phyloP scores from a whole-genome alignment of 2,797 vertebrate species.

The Bradypus variegatus region DNA sequence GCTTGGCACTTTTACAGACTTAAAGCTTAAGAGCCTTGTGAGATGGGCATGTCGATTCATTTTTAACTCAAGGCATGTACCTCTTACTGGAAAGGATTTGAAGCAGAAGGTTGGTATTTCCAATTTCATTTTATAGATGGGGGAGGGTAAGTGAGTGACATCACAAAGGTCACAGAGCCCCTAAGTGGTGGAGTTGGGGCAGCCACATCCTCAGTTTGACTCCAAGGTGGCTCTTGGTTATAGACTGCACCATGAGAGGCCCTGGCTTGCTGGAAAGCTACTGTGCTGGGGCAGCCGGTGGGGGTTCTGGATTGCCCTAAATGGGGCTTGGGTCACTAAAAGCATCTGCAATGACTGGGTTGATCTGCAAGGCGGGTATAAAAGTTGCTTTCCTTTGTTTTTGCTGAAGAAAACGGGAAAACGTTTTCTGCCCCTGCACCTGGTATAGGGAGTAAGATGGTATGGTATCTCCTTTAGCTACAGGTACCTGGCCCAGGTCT shows the following conservation, averaged over 20 bases:
- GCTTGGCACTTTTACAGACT: not conserved
- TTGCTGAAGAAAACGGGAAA: not conserved
- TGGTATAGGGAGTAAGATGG: not conserved
- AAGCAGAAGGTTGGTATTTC: not conserved
- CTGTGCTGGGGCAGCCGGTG: not conserved
- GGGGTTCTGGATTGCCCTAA: not conserved
- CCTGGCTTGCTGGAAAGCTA: accelerated
- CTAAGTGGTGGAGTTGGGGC: accelerated
- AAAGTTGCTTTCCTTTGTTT: not conserved
- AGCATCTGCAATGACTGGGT: not conserved
- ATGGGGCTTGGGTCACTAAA: not conserved
- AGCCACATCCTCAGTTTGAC: not conserved
- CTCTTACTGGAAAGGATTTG: not conserved
- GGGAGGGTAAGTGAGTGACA: not conserved
- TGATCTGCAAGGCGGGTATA: not conserved
- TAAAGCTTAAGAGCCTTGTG: not conserved
- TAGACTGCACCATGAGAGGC: accelerated
- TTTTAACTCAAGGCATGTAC: not conserved
- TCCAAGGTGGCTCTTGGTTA: not conserved
- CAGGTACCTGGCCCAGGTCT: not conserved
- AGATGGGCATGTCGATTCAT: accelerated
- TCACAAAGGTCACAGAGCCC: not conserved
- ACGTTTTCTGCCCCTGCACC: not conserved
- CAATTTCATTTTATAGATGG: not conserved
- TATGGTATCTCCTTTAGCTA: not conserved